phyloP scores from a whole-genome alignment of 2,113 vertebrate species.

The Genyomyrus donnyi region DNA sequence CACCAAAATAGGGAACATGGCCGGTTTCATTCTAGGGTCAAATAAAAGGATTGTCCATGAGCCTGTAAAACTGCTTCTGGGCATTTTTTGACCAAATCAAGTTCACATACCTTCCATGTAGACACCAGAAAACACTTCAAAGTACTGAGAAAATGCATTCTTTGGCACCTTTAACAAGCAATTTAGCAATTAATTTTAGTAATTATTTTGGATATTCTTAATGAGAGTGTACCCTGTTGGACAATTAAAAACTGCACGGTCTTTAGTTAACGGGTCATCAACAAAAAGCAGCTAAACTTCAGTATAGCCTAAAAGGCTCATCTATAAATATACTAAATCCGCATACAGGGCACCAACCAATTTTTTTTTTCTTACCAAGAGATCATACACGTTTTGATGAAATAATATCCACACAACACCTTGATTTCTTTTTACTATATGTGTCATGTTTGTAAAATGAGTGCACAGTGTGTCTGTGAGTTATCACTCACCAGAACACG shows the following conservation, averaged over 20 bases:
- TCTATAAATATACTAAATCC: not conserved
- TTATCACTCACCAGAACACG: slow-evolving; percentile 3
- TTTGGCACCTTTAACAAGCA: no score
- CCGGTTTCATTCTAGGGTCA: not conserved
- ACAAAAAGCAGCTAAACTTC: not conserved
- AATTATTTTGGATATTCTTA: no score
- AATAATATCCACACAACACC: not conserved
- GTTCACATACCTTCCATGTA: no score
- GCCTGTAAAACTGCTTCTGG: not conserved
- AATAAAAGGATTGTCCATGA: not conserved
- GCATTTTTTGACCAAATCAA: no score
- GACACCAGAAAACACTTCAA: no score
- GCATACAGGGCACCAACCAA: not conserved
- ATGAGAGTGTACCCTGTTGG: no score
- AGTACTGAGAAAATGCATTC: no score
- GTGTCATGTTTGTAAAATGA: not conserved
- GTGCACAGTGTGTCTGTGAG: not conserved
- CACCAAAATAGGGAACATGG: not conserved
- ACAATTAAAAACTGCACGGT: not conserved
- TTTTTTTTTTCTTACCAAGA: not conserved
- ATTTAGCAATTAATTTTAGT: no score
- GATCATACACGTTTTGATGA: not conserved
- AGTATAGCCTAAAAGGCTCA: not conserved
- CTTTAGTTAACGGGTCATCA: not conserved
- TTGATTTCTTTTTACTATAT: not conserved